phyloP scores from a whole-genome alignment of 1,140 invertebrate species.

The Drosophila santomea region DNA sequence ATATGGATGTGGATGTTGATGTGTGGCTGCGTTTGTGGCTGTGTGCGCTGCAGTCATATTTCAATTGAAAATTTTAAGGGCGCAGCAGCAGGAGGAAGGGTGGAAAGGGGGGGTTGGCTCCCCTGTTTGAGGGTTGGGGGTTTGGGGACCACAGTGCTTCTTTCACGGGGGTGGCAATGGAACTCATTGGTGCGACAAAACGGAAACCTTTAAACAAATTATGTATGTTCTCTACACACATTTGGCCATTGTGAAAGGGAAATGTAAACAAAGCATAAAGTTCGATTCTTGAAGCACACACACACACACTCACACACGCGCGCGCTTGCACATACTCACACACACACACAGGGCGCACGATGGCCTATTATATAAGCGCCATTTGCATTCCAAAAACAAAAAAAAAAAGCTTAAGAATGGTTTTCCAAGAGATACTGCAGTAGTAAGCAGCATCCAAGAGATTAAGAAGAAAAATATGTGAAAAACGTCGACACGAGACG shows the following conservation, averaged over 20 bases:
- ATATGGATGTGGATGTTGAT: conserved; percentile 35
- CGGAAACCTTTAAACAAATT: conserved; percentile 76
- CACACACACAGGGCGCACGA: conserved; percentile 30
- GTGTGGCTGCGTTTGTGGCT: conserved; percentile 22
- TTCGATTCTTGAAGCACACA: conserved; percentile 56
- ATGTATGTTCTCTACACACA: conserved; percentile 58
- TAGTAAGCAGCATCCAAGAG: background rate
- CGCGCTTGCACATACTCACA: conserved; percentile 3
- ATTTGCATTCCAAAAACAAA: conserved; percentile 60
- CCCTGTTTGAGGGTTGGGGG: conserved; percentile 12
- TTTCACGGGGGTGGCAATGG: background rate
- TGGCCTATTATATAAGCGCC: conserved; percentile 76
- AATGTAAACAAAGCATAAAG: conserved; percentile 78
- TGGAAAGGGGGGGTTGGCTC: background rate
- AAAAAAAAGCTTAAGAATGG: conserved; percentile 22
- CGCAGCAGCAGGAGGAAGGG: conserved; percentile 30
- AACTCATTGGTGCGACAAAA: conserved; percentile 26
- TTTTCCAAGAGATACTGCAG: conserved; percentile 26
- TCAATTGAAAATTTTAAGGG: conserved; percentile 78
- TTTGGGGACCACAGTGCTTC: background rate
- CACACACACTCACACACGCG: conserved; percentile 20
- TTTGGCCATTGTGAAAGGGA: conserved; percentile 59
- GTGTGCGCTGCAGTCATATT: conserved; percentile 65
- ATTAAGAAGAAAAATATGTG: conserved; percentile 12
- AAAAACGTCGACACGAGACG: conserved; percentile 38